Conservation (phyloP, 2,888 invertebrate species). For the Parthenolecanium corni region DNA sequence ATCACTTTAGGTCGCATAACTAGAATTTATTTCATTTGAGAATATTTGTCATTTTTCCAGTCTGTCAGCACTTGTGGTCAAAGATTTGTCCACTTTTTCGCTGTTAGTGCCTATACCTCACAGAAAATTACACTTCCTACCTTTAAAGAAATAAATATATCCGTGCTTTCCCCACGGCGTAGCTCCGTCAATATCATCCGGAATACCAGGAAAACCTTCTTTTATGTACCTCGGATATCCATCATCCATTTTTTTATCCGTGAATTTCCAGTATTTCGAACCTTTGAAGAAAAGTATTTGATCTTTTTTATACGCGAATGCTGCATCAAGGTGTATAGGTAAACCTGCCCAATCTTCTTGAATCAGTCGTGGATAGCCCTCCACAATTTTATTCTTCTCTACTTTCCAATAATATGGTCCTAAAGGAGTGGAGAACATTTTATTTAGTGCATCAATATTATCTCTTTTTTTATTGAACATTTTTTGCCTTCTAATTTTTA, state of each 20-base stretch:
- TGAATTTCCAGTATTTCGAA: slow-evolving; percentile 81
- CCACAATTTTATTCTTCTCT: too few species aligned
- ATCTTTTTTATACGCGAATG: slow-evolving; percentile 88
- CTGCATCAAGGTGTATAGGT: slow-evolving; percentile 80
- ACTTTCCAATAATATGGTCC: slow-evolving; percentile 79
- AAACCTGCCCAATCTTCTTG: too few species aligned
- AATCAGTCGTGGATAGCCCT: slow-evolving; percentile 75
- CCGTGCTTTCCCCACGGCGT: background rate
- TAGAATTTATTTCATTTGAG: too few species aligned
- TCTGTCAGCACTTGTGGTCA: too few species aligned
- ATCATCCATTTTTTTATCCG: slow-evolving; percentile 68
- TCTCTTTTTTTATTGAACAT: too few species aligned
- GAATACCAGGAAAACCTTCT: slow-evolving; percentile 43
- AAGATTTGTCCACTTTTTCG: too few species aligned
- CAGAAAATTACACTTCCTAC: too few species aligned
- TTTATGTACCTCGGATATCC: slow-evolving; percentile 85
- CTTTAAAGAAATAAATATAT: background rate
- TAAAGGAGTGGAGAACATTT: slow-evolving; percentile 36
- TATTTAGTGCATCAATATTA: too few species aligned
- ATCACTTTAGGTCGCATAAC: too few species aligned
- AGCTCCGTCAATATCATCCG: background rate
- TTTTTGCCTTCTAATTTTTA: too few species aligned
- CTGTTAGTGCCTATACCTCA: too few species aligned
- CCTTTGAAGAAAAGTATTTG: slow-evolving; percentile 97
- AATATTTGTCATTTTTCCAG: too few species aligned